A percentile compares a stretch with the other conserved stretches of the same genome.
These are phyloP conservation scores for Sweltsa coloradensis DNA, from an alignment of 1,140 invertebrate species.

Conservation along the genomic window DNA sequence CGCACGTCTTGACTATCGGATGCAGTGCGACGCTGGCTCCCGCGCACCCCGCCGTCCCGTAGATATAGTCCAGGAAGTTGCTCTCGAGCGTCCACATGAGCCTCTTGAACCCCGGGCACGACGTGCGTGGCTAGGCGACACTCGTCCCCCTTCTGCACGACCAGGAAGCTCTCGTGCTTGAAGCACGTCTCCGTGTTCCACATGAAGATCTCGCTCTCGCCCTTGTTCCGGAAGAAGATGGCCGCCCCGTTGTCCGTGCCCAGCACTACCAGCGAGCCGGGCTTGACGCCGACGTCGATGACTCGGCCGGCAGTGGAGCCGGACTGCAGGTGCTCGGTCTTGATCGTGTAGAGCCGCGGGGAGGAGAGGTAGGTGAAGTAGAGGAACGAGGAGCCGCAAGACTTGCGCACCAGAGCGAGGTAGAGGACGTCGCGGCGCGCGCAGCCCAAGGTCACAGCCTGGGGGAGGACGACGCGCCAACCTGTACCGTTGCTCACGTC, in stretches of 20 bases:
- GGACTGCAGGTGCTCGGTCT: conserved; percentile 31
- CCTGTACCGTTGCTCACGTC: conserved; percentile 43
- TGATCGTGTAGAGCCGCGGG: conserved; percentile 39
- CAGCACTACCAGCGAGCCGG: conserved; percentile 38
- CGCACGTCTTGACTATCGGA: conserved; percentile 30
- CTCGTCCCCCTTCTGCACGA: conserved; percentile 42
- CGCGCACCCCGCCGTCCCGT: conserved; percentile 39
- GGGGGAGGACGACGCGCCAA: conserved; percentile 39
- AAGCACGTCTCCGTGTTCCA: conserved; percentile 45
- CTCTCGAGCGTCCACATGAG: conserved; percentile 48
- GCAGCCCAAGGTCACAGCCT: conserved; percentile 29
- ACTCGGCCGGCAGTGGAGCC: conserved; percentile 36
- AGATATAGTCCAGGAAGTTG: conserved; percentile 49
- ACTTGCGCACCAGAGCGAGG: conserved; percentile 34
- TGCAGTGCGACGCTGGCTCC: conserved; percentile 38
- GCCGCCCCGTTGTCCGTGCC: conserved; percentile 42
- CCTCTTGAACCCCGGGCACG: conserved; percentile 37
- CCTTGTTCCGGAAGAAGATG: conserved; percentile 41
- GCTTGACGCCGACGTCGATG: conserved; percentile 39
- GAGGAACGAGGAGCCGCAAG: conserved; percentile 33
- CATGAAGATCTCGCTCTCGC: conserved; percentile 41
- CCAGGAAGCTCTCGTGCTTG: conserved; percentile 36
- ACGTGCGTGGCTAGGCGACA: conserved; percentile 45
- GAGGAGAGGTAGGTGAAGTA: conserved; percentile 46
- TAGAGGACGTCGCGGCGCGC: conserved; percentile 40